Evolutionary conservation across 1,140 invertebrate species (phyloP), one percentile per base, ranked within the genome.

Genomic region (Penaeus japonicus): DNA sequence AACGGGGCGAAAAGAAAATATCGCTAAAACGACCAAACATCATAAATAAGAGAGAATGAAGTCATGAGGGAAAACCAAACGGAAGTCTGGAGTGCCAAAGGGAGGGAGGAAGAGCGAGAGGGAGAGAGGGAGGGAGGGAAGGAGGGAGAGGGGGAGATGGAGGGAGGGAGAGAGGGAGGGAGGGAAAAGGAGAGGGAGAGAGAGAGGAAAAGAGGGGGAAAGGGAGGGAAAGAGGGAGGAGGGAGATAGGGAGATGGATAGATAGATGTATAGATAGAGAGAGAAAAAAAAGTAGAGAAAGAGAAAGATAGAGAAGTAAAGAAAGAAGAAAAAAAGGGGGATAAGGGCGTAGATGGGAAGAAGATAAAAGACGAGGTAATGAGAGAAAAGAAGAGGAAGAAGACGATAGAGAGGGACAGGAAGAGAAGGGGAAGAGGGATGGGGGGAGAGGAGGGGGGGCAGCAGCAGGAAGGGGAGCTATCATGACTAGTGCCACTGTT

Each of bases 161-260:
- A 30, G 70, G 27, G 70, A 30, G 70, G 27, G 70, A 30, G 70
- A 30, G 70, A 30, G 70, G 27, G 70, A 30, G 70, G 27, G 70
- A 30, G 70, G 27, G 70, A 30, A 32, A 30, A 32, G 27, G 70
- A 30, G 70, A 30, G 70, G 27, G 70, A 30, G 70, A 30, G 70
- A 30, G 70, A 30, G 70, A 30, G 65, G 2, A 24, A n/a, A 32
- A 5, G 70, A 73, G 70, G 35, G 70, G 35, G 70, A 73, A 32
- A 73, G 70, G 35, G 70, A 73, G 70, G 35, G 70, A 73, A 32
- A 73, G 70, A 73, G 70, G 35, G 70, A 73, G 70, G 70, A 73
- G 70, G 35, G 70, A 73, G 70, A 73, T 24, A 73, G 70, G 35
- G 70, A 73, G 70, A 32, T 30, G 70, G 70, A 73, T 24, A 73